Evolutionary conservation across 2,113 vertebrate species (phyloP), one percentile per base, ranked within the genome.

Genomic region (Carassius gibelio): DNA sequence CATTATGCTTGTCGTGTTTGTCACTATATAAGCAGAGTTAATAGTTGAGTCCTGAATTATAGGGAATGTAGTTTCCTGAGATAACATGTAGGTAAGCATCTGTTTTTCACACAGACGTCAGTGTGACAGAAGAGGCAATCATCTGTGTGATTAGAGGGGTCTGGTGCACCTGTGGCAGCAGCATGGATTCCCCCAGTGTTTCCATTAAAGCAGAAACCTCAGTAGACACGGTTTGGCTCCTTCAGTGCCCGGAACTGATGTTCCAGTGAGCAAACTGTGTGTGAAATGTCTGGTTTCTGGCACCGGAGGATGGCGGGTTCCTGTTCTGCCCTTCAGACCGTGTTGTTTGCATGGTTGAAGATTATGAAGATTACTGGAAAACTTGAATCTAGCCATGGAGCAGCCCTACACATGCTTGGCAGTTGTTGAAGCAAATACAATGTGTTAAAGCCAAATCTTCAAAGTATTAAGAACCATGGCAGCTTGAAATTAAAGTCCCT

Each of bases 101-200:
- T 81, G 84, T 81, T 75, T 86, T 52, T 23, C 55, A 64, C 42
- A 50, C 50, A 59, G 75, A 85, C 2, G 23, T 80, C 77, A 64
- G 26, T 64, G 71, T 61, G 59, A 75, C 78, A 64, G 57, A 64
- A 36, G 78, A 75, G 42, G 57, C 57, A 81, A 66, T 74, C 38
- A 66, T 75, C 57, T 81, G 84, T 80, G 42, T 81, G 84, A 86
- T 82, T 81, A 86, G 26, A 75, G 26, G 8, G 30, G 36, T 21
- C 57, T 75, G 69, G 42, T 36, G 84, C 84, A 85, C 71, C 77
- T 86, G 78, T 72, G 77, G 17, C 68, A 42, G 26, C 77, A 74
- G 55, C 38, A 81, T 59, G 75, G 61, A 74, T 80, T 81, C 26
- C 57, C 62, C 69, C 66, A 74, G 71, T 74, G 57, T 81, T 61